Evolutionary conservation across 92 coral and sea anemone species (phyloP), one percentile per base, ranked within the genome.

Genomic region (Chrysogorgia sp.): DNA sequence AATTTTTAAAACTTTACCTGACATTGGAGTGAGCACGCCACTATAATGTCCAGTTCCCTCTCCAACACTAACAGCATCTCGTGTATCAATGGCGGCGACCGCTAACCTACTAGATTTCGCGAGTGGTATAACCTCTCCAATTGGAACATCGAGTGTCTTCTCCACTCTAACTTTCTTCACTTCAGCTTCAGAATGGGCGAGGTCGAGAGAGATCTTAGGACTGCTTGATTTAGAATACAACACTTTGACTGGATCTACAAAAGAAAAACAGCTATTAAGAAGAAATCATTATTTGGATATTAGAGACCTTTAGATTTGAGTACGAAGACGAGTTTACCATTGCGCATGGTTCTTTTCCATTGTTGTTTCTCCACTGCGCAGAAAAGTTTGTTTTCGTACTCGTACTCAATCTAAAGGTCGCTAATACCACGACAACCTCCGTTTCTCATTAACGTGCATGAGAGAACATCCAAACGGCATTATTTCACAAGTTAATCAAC

Each of bases 81-180:
- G 28, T 13, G 78, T 23, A 7, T 34, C 58, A 15, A 29, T 50
- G 43, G 48, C 25, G 10, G 94, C 92, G 9, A 96, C 97, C 30
- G 85, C 82, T 55, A 86, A 84, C 37, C 89, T 83, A 62, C 92
- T 89, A 56, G 89, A 89, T 26, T 84, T 71, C 7, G 85, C 82
- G 25, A 85, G 92, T 10, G 98, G 96, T 10, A 87, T 80, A 15
- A 89, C 96, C 62, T 94, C 98, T 26, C 98, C 92, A 41, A 87
- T 91, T 20, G 90, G 92, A 15, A 92, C 69, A n/a, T 83, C 89
- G 8, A 87, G 84, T 3, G 83, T 81, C 84, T 88, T 94, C 25
- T 92, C 97, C 1, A 81, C 86, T 50, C 85, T 88, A 13, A 86
- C 84, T 34, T 88, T 87, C 74, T 88, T 88, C 24, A 87, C 62